phyloP scores from a whole-genome alignment of 2,888 invertebrate species.

The Caenorhabditis sp. region DNA sequence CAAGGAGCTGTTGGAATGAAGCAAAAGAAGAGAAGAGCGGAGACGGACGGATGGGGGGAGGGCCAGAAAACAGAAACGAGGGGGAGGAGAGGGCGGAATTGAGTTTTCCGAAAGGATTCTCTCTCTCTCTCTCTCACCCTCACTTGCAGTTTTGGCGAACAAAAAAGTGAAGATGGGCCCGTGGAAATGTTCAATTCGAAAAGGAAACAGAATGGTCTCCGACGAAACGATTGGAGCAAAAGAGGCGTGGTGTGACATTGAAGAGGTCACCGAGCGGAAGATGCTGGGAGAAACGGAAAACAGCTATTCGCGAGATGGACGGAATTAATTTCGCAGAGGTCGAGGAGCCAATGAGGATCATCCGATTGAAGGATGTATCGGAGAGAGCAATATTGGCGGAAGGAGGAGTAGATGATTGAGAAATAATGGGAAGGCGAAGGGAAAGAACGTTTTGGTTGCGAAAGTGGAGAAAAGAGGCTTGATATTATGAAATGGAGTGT shows the following conservation, averaged over 20 bases:
- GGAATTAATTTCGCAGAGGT: slow-evolving; percentile 16
- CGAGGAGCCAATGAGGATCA: slow-evolving; percentile 16
- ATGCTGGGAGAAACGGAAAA: slow-evolving; percentile 3
- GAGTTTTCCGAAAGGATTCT: slow-evolving; percentile 44
- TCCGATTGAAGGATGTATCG: neutral
- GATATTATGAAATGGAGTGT: slow-evolving; percentile 13
- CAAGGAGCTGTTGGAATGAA: slow-evolving; percentile 25
- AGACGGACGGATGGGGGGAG: too few relatives aligned
- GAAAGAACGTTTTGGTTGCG: neutral
- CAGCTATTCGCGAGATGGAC: slow-evolving; percentile 14
- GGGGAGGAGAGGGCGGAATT: slow-evolving; percentile 55
- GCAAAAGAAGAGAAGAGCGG: slow-evolving; percentile 42
- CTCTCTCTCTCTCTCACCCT: slow-evolving; percentile 13
- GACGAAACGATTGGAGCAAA: neutral
- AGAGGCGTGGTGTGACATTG: neutral
- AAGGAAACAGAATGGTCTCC: too few relatives aligned
- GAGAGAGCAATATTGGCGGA: slow-evolving; percentile 1
- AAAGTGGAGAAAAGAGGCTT: slow-evolving; percentile 2
- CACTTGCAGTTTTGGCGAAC: neutral
- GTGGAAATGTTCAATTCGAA: neutral
- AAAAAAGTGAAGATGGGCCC: neutral
- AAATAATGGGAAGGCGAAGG: slow-evolving; percentile 12
- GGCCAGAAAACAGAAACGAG: too few relatives aligned
- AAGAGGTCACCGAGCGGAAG: slow-evolving; percentile 1
- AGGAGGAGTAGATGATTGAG: slow-evolving; percentile 6